Evolutionary conservation across 2,113 vertebrate species (phyloP), one percentile per base, ranked within the genome.

Genomic region (Sinocyclocheilus anshuiensis): DNA sequence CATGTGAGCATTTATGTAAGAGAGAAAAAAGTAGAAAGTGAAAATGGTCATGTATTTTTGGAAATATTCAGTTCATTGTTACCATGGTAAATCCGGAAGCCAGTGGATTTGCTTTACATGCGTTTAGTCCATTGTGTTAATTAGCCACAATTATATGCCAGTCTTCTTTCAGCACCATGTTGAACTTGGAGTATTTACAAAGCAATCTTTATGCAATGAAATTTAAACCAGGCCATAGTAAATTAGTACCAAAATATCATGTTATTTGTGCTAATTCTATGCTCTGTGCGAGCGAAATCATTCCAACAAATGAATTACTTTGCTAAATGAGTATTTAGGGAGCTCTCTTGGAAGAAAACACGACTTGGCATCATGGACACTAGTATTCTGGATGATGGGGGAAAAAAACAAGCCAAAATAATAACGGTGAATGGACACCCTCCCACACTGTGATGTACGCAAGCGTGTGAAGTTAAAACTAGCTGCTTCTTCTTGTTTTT

Each of bases 41-140:
- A 20, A 71, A 71, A 26, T 55, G 42, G 61, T 71, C 33, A 2
- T 39, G 24, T 69, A 22, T 69, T 74, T 76, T 63, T 77, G 22
- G 65, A 11, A 26, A 50, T 55, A 13, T 63, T 80, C 8, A 42
- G 18, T 63, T 80, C 8, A 42, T 84, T 87, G 85, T 89, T 82
- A 77, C 85, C 88, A 85, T 89, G 85, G 82, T 87, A 87, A 84
- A 89, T 57, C 59, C 81, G 69, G 48, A 86, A 84, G 39, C 39
- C 74, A 48, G 5, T 65, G 77, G 63, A 45, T 74, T 63, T 86
- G 39, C 12, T 65, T 22, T 16, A 57, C 71, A 72, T 45, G 79
- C 24, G 74, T 83, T 81, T 57, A 61, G 11, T 2, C 11, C 1
- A n/a, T 65, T 77, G 45, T 12, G 77, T 61, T 84, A 87, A 86